Conservation (phyloP, 2,888 invertebrate genomes). For the Neocrepidodera transversa region DNA sequence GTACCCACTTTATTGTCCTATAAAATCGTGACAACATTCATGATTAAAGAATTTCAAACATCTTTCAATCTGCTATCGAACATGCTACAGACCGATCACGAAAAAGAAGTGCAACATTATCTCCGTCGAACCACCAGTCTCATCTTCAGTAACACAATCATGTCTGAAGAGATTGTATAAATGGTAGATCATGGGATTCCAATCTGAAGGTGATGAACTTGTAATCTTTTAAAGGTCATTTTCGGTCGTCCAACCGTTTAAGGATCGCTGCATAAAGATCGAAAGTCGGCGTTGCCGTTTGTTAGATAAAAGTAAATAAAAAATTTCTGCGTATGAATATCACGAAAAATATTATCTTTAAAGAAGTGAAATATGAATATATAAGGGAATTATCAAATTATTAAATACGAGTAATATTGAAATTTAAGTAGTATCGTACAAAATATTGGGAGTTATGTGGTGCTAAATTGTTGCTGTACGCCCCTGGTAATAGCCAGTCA, state of each 20-base stretch:
- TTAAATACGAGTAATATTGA: too few species aligned
- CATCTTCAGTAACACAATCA: neutral
- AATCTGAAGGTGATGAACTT: conserved; percentile 39
- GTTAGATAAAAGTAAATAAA: too few species aligned
- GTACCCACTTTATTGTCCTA: too few species aligned
- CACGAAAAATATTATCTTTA: too few species aligned
- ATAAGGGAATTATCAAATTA: too few species aligned
- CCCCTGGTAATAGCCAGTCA: too few species aligned
- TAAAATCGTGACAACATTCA: conserved; percentile 21
- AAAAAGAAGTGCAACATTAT: conserved; percentile 4
- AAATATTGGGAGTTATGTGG: too few species aligned
- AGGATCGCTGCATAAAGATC: conserved; percentile 5
- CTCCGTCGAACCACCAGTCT: neutral
- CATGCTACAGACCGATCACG: conserved; percentile 26
- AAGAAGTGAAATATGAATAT: too few species aligned
- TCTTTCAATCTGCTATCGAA: conserved; percentile 12
- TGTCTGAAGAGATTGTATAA: neutral
- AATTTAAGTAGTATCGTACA: too few species aligned
- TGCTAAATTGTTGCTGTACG: too few species aligned
- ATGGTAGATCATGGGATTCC: conserved; percentile 32
- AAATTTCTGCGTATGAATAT: too few species aligned
- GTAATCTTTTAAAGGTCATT: conserved; percentile 43
- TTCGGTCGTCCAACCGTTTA: conserved; percentile 37
- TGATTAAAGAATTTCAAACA: conserved; percentile 11
- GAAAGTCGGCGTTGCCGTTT: conserved; percentile 1